Evolutionary conservation across 2,113 vertebrate species (phyloP).

Genomic region (Spea multiplicata): DNA sequence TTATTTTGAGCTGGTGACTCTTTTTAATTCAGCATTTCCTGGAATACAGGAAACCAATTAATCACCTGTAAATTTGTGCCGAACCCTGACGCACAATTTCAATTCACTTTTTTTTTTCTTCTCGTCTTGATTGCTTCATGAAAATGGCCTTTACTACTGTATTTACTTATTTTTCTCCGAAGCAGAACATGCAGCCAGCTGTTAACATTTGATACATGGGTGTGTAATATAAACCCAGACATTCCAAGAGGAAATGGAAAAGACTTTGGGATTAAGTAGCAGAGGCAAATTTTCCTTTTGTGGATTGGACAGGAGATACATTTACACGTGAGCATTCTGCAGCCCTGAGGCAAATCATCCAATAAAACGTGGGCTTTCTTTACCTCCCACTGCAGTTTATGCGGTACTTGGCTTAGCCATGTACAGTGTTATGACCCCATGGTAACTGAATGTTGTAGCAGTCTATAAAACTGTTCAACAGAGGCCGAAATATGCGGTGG

Average conservation of each 20-base stretch:
- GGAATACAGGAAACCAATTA: not conserved
- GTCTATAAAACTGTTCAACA: too few relatives aligned
- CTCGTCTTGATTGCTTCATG: not conserved
- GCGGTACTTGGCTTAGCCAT: slow-evolving; percentile 24
- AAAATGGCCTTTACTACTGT: not conserved
- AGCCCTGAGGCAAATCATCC: slow-evolving; percentile 8
- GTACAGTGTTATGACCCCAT: slow-evolving; percentile 13
- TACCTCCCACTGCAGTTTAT: slow-evolving; percentile 2
- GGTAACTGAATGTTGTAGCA: slow-evolving; percentile 15
- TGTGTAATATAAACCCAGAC: slow-evolving; percentile 26
- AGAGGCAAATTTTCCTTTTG: slow-evolving; percentile 35
- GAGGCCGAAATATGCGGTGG: too few relatives aligned
- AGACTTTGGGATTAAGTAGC: slow-evolving; percentile 36
- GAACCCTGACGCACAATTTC: not conserved
- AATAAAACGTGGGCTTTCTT: slow-evolving; percentile 20
- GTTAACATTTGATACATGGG: slow-evolving; percentile 25
- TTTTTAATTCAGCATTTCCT: not conserved
- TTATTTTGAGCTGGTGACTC: not conserved
- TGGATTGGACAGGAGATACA: slow-evolving; percentile 22
- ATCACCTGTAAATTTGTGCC: not conserved
- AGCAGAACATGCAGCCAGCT: slow-evolving; percentile 1
- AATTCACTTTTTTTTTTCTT: not conserved
- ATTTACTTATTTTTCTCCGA: slow-evolving; percentile 9
- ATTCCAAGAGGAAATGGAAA: slow-evolving; percentile 31
- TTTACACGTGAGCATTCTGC: slow-evolving; percentile 17